phyloP scores from a whole-genome alignment of 2,797 vertebrate species.

The Melanotaenia trifasciata region DNA sequence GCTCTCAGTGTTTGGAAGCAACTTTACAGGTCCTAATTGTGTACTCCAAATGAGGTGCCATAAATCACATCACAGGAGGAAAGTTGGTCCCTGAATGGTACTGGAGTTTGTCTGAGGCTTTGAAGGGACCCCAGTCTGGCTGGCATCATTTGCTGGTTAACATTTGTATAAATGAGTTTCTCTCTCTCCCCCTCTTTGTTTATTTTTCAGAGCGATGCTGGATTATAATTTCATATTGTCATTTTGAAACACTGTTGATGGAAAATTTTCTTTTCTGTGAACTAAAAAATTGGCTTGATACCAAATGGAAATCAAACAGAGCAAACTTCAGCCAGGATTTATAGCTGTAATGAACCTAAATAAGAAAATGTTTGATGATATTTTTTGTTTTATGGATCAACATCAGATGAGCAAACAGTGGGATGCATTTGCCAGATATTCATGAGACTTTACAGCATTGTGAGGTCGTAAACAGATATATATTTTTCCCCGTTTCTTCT shows the following conservation, averaged over 20 bases:
- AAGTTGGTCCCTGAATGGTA: slow-evolving; percentile 23
- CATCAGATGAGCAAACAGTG: not conserved
- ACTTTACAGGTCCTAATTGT: slow-evolving; percentile 68
- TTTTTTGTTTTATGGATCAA: not conserved
- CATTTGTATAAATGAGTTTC: slow-evolving; percentile 16
- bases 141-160: slow-evolving; percentile 57
- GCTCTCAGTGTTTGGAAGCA: slow-evolving; percentile 49
- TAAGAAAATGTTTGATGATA: not conserved
- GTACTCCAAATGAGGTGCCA: slow-evolving; percentile 52
- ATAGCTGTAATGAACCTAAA: not conserved
- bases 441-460: not conserved
- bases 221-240: slow-evolving; percentile 57
- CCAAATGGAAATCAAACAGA: slow-evolving; percentile 2
- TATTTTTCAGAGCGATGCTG: slow-evolving; percentile 46
- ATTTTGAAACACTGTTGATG: slow-evolving; percentile 47
- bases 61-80: slow-evolving; percentile 69
- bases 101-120: slow-evolving; percentile 37
- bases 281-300: slow-evolving; percentile 43
- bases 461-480: not conserved
- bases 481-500: not conserved
- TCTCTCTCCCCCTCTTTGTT: slow-evolving; percentile 24
- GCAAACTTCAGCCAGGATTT: slow-evolving; percentile 11
- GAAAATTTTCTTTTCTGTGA: slow-evolving; percentile 37
- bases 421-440: not conserved
- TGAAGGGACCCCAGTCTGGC: slow-evolving; percentile 48